Evolutionary conservation across 2,113 vertebrate species (phyloP), one percentile per base, ranked within the genome.

Genomic region (Halcyon senegalensis): DNA sequence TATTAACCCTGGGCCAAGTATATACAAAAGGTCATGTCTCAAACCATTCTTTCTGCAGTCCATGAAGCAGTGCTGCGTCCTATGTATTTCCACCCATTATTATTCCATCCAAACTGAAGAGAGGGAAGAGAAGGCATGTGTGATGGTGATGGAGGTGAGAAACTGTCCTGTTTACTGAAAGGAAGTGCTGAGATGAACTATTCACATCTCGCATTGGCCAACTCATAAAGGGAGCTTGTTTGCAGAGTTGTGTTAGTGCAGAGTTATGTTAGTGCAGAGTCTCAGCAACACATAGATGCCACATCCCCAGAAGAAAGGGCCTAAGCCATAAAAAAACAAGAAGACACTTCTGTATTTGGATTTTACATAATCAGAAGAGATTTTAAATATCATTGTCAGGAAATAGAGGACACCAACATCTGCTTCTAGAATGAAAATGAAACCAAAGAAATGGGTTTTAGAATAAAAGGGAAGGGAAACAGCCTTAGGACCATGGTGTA

Each of bases 61-160:
- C 55, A 17, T 0, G 0, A n/a, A 12, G 3, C 15, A 20, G 77
- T 2, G 11, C 17, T 59, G 18, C 16, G 7, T 51, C 28, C 20
- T 23, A 0, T 23, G 7, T 41, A 24, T 51, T 69, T 72, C 53
- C 13, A 55, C 8, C 17, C 8, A 1, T 37, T 55, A 12, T 46
- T 51, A 9, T 8, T 68, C 14, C 21, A 8, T 21, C 13, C 2
- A 2, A 48, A 14, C 39, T 15, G 10, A 17, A 56, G 16, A 12
- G 27, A 68, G 5, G 33, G 28, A 82, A 68, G 24, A 59, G 43
- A 74, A 87, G 30, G 30, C 23, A 43, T 28, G 39, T 60, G 12
- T 16, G 69, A 13, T 50, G 50, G 7, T 16, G 50, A 13, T 31
- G 12, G 24, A 4, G 6, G 9, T 31, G 27, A 74, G 44, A 66